Base-by-base conservation (phyloP, 2,888 invertebrate genomes). In the Eristalis tenax region DNA sequence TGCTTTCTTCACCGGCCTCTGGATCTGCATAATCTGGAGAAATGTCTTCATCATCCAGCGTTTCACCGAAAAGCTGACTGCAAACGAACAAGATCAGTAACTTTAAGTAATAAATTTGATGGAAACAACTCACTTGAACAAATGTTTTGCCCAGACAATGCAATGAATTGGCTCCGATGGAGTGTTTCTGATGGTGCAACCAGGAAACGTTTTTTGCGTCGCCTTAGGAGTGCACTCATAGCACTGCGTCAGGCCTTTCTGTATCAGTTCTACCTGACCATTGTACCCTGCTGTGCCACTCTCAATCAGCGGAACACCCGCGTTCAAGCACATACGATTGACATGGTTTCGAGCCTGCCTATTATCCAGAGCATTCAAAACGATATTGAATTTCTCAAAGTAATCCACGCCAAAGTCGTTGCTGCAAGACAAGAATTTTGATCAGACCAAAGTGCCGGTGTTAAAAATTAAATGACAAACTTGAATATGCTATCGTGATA, bases 81-180 rank as follows among this genome's bases (percentile, higher is more conserved):
- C 26, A 82, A 10, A 23, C 26, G 35, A 4, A 43, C 11, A 61
- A 38, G 13, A 15, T 43, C 40, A 28, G 2, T 10, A 4, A 5
- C 8, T 32, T 63, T 22, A 43, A n/a, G 59, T 18, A 1, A 32
- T 32, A 2, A 50, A 8, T 56, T 13, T 4, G 38, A n/a, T 23
- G 18, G 50, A n/a, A 28, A n/a, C 69, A 28, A 93, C 95, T 94
- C 93, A 97, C 97, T 99, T 99, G 94, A 99, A 99, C 11, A 99
- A 95, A 94, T 99, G 99, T 93, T 99, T 99, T 0, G 99, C 97
- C 99, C 99, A 99, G 23, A 99, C 99, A 89, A 99, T 98, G 92
- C 99, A 99, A 93, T 99, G 99, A 89, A 99, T 99, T 0, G 98
- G 98, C 92, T 99, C 99, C 0, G 99, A 99, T 0, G 99, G 99